Evolutionary conservation across 2,113 vertebrate genomes (phyloP), one percentile per base, ranked within the genome.

Genomic region (Pagrus major): DNA sequence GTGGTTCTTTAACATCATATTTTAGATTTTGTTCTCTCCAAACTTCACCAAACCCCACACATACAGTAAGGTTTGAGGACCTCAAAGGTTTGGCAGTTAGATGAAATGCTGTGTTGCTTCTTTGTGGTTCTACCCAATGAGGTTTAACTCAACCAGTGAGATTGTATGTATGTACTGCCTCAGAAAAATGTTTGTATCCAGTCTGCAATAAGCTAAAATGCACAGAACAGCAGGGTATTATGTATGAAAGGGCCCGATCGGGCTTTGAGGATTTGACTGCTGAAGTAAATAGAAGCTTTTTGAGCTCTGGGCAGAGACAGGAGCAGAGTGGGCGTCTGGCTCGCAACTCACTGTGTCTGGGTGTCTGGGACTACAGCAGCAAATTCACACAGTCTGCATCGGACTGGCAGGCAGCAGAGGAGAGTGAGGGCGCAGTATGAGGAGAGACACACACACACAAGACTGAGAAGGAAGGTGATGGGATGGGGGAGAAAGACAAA

Each of bases 291-390:
- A 91, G 88, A 89, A 74, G 81, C 85, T 80, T 61, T 71, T 71
- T 90, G 81, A 86, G 93, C 71, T 60, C 78, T 67, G 80, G 86
- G 88, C 83, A 90, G 76, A 91, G 89, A 91, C 92, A 91, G 91
- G 93, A 93, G 93, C 88, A 78, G 90, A 92, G 93, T 95, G 94
- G 93, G 93, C 85, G 93, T 94, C 92, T 95, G 94, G 93, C 93
- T 93, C 84, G 33, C 80, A 87, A 76, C 90, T 93, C 78, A 46
- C 87, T 78, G 85, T 86, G 89, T 92, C 90, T 85, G 83, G 82
- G 90, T 80, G 91, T 93, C 92, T 94, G 90, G 89, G 92, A 90
- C 84, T 86, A 69, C 91, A 91, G 92, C 89, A 92, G 91, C 89
- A 86, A 87, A 90, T 88, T 92, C 87, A 86, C 91, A 92, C 91